Conservation (phyloP, 2,797 vertebrate species). For the Craterocephalus amniculus region DNA sequence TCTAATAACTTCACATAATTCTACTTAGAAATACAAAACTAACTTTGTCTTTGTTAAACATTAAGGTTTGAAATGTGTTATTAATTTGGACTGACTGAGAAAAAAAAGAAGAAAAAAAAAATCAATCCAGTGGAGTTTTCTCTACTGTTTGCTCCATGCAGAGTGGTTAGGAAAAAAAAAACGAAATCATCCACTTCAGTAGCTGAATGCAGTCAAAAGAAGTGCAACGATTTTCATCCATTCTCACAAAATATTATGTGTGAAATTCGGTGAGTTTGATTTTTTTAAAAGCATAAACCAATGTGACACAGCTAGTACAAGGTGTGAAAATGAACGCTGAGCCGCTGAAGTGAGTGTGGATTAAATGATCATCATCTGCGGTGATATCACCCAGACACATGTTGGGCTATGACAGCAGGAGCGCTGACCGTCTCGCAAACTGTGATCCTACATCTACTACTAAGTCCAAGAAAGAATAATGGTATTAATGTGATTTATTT, state of each 20-base stretch:
- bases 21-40: constrained; percentile 5
- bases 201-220: not conserved
- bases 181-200: constrained; percentile 1
- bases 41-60: not conserved
- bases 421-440: constrained; percentile 12
- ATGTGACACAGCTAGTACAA: constrained; percentile 46
- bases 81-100: not conserved
- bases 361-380: constrained; percentile 60
- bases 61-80: not conserved
- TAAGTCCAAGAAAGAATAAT: constrained; percentile 28
- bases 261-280: constrained; percentile 23
- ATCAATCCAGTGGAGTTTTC: constrained; percentile 6
- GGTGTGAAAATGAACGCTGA: constrained; percentile 37
- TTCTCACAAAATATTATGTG: constrained; percentile 20
- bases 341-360: constrained; percentile 36
- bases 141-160: not conserved
- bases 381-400: constrained; percentile 58
- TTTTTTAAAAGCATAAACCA: constrained; percentile 40
- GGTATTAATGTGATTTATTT: constrained; percentile 47
- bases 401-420: constrained; percentile 51
- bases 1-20: constrained; percentile 10
- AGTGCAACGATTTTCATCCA: constrained; percentile 14
- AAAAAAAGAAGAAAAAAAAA: constrained; percentile 1
- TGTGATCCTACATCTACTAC: constrained; percentile 28
- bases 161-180: not conserved